These are phyloP conservation scores for Gorsachius goisagi DNA, from an alignment of 2,113 vertebrate genomes.

Conservation along the genomic window DNA sequence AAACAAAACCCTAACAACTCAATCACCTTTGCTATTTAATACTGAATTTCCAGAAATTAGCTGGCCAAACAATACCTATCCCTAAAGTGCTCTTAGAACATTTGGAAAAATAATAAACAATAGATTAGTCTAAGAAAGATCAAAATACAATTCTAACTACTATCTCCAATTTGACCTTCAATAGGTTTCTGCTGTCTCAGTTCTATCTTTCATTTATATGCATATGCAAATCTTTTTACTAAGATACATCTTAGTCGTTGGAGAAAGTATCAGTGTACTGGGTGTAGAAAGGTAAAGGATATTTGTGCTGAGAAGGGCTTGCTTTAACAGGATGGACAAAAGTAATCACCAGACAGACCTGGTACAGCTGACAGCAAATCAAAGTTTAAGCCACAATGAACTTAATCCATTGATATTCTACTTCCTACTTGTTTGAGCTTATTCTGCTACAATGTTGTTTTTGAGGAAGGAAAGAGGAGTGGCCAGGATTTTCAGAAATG, in stretches of 20 bases:
- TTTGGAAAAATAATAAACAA: rapidly evolving
- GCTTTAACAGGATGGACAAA: background rate
- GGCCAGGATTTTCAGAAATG: background rate
- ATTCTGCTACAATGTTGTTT: background rate
- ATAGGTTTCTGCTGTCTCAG: background rate
- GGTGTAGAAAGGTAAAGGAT: background rate
- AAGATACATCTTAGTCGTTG: background rate
- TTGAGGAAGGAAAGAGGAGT: background rate
- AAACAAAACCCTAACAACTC: background rate
- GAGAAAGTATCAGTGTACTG: background rate
- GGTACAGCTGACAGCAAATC: background rate
- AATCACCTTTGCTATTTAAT: background rate
- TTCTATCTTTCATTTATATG: background rate
- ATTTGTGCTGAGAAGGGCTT: background rate
- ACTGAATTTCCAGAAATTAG: background rate
- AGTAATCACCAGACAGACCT: background rate
- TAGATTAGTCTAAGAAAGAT: background rate
- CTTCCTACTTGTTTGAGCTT: background rate
- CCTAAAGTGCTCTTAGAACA: background rate
- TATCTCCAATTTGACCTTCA: background rate
- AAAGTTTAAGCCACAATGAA: background rate
- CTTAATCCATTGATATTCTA: background rate
- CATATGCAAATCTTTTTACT: background rate
- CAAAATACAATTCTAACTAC: background rate
- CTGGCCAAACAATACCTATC: background rate